A percentile compares a stretch with the other conserved stretches of the same genome.
Conservation (phyloP, 2,797 vertebrate genomes). For the Orientallactaga sibirica region DNA sequence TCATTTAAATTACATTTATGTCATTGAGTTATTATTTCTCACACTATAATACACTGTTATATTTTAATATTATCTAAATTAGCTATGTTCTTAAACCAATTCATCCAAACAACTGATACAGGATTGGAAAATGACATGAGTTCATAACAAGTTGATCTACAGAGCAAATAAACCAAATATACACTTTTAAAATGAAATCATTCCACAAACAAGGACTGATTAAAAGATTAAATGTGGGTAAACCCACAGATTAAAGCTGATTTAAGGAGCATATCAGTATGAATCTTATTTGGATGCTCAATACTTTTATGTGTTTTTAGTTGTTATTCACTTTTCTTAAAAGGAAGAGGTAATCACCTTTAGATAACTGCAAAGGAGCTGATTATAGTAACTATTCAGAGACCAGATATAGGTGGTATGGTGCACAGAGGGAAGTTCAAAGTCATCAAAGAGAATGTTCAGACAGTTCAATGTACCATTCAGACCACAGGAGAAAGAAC, state of each 20-base stretch:
- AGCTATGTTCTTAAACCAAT: constrained; percentile 37
- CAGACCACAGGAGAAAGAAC: neutral
- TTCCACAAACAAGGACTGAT: neutral
- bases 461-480: neutral
- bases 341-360: neutral
- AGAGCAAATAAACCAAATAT: neutral
- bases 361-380: neutral
- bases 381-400: neutral
- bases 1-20: constrained; percentile 25
- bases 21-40: constrained; percentile 14
- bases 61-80: constrained; percentile 44
- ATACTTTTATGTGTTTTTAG: neutral
- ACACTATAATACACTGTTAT: neutral
- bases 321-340: neutral
- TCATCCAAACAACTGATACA: neutral
- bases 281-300: neutral
- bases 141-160: neutral
- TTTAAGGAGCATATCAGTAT: neutral
- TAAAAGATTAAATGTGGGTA: neutral
- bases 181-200: neutral
- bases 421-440: neutral
- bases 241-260: neutral
- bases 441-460: neutral
- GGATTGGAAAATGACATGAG: neutral
- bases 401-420: neutral